phyloP scores from a whole-genome alignment of 1,140 invertebrate genomes.

The Battus philenor region DNA sequence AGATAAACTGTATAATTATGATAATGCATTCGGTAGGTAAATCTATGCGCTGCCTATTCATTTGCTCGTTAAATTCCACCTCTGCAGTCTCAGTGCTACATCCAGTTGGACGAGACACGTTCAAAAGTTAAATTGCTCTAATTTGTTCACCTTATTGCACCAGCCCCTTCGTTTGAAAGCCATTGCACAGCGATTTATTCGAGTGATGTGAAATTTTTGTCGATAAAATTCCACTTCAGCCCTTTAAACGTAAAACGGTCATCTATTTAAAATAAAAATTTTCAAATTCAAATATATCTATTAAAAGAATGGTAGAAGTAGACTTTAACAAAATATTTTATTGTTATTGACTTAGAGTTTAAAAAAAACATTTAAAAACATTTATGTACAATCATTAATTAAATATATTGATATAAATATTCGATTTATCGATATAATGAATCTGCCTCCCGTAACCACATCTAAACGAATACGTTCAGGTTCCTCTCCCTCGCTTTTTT shows the following conservation, averaged over 20 bases:
- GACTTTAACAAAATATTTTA: no score
- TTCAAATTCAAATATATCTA: no score
- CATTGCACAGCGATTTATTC: slow-evolving; percentile 44
- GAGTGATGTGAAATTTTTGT: slow-evolving; percentile 33
- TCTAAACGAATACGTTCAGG: slow-evolving; percentile 46
- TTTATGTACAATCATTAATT: no score
- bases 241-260: no score
- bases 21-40: slow-evolving; percentile 17
- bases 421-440: slow-evolving; percentile 20
- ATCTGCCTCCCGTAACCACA: slow-evolving; percentile 22
- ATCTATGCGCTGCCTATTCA: slow-evolving; percentile 22
- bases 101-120: slow-evolving; percentile 45
- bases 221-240: no score
- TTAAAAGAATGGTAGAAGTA: no score
- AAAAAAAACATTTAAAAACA: no score
- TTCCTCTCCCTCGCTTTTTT: slow-evolving; percentile 48
- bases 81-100: slow-evolving; percentile 25
- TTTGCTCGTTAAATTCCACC: slow-evolving; percentile 32
- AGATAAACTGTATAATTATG: slow-evolving; percentile 11
- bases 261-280: no score
- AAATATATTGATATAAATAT: no score
- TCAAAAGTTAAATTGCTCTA: slow-evolving; percentile 71
- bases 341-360: no score
- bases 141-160: slow-evolving; percentile 68
- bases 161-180: slow-evolving; percentile 52